phyloP scores from a whole-genome alignment of 2,113 vertebrate species.

The Chlorodrepanis virens region DNA sequence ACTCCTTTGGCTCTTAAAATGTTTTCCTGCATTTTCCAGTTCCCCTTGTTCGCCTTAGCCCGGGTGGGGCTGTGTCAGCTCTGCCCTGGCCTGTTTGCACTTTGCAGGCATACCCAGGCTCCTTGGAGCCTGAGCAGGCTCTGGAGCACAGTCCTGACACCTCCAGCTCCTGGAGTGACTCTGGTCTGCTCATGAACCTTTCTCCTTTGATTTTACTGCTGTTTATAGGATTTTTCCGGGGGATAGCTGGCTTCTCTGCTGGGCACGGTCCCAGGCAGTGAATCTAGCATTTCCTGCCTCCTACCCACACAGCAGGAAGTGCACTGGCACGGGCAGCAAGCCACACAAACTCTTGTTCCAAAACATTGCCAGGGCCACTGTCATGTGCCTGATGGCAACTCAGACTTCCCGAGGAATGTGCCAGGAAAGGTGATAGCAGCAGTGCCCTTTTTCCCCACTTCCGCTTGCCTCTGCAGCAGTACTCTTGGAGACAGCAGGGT shows the following conservation, averaged over 20 bases:
- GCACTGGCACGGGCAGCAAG: not conserved
- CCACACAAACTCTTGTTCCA: not conserved
- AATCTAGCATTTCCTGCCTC: not conserved
- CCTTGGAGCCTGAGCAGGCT: not conserved
- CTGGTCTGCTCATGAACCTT: not conserved
- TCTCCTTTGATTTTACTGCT: not conserved
- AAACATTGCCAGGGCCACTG: not conserved
- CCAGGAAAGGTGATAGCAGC: not conserved
- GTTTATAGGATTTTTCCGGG: not conserved
- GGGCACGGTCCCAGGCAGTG: not conserved
- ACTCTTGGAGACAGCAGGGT: not conserved
- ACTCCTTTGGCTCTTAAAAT: not conserved
- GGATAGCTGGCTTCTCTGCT: not conserved
- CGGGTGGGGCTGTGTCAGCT: not conserved
- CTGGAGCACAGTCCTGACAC: not conserved
- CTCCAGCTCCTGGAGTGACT: not conserved
- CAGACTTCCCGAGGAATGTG: not conserved
- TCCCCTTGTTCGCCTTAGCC: not conserved
- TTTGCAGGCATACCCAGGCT: not conserved
- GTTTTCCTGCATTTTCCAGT: not conserved
- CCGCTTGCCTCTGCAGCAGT: not conserved
- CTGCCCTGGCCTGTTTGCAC: not conserved
- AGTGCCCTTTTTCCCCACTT: not conserved
- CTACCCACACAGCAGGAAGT: fast-evolving
- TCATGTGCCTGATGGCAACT: not conserved